A percentile compares a stretch with the other conserved stretches of the same genome.
phyloP scores from a whole-genome alignment of 2,113 vertebrate species.

The Silurus glanis region DNA sequence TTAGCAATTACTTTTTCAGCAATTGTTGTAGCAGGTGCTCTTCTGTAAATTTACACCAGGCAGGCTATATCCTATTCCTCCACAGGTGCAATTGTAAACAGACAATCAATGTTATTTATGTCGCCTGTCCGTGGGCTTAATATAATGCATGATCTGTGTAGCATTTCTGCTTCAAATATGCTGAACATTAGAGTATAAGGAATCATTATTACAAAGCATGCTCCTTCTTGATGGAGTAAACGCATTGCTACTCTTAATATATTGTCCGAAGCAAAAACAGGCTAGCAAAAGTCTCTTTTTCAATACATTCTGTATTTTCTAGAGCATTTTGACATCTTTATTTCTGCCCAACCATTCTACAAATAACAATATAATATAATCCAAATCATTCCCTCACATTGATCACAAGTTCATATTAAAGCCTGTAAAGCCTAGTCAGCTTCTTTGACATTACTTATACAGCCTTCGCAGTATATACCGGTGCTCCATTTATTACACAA shows the following conservation, averaged over 20 bases:
- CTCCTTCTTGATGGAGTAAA: neutral
- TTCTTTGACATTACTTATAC: neutral
- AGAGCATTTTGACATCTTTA: neutral
- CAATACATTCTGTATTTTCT: neutral
- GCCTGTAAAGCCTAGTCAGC: too few relatives aligned
- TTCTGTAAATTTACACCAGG: too few relatives aligned
- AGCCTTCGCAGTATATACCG: neutral
- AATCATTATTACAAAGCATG: neutral
- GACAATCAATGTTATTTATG: too few relatives aligned
- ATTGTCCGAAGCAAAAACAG: neutral
- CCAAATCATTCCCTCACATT: neutral
- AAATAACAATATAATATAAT: too few relatives aligned
- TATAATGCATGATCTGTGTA: too few relatives aligned
- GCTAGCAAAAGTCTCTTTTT: neutral
- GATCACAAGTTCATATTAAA: neutral
- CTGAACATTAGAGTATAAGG: neutral
- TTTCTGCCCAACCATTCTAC: neutral
- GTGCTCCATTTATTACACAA: neutral
- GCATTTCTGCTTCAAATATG: neutral
- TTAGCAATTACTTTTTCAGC: too few relatives aligned
- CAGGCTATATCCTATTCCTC: too few relatives aligned
- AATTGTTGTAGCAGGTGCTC: too few relatives aligned
- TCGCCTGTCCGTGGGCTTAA: too few relatives aligned
- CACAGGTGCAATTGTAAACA: too few relatives aligned
- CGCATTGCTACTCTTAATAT: neutral